phyloP scores from a whole-genome alignment of 2,888 invertebrate genomes.

The Rotaria macrura region DNA sequence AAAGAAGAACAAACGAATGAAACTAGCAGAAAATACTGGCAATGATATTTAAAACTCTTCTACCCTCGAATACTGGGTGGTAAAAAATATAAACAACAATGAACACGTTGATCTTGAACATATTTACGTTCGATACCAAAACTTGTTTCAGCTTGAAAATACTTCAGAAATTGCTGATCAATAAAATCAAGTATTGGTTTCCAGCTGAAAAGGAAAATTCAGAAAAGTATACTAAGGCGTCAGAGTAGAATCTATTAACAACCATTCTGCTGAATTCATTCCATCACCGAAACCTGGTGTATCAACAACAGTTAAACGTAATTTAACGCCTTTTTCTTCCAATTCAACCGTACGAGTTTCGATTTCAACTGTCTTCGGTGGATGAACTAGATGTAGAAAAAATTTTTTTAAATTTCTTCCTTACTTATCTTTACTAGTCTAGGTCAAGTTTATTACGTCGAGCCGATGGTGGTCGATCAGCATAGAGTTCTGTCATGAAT shows the following conservation, averaged over 20 bases:
- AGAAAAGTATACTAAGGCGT: too few species aligned
- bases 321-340: constrained; percentile 33
- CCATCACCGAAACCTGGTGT: constrained; percentile 34
- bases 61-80: constrained; percentile 49
- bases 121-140: constrained; percentile 70
- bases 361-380: constrained; percentile 25
- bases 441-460: neutral
- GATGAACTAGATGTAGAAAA: neutral
- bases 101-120: constrained; percentile 89
- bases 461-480: neutral
- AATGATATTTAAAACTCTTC: neutral
- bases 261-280: constrained; percentile 25
- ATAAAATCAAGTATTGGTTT: constrained; percentile 30
- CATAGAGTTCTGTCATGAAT: constrained; percentile 33
- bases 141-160: constrained; percentile 25
- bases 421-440: neutral
- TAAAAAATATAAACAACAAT: constrained; percentile 62
- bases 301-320: constrained; percentile 33
- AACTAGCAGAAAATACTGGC: neutral
- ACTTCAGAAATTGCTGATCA: constrained; percentile 29
- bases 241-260: neutral
- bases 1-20: constrained; percentile 27
- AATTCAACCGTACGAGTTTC: constrained; percentile 30
- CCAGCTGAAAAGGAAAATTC: constrained; percentile 6
- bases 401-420: neutral